Conservation (phyloP, 2,113 vertebrate genomes). For the Tetrax tetrax region DNA sequence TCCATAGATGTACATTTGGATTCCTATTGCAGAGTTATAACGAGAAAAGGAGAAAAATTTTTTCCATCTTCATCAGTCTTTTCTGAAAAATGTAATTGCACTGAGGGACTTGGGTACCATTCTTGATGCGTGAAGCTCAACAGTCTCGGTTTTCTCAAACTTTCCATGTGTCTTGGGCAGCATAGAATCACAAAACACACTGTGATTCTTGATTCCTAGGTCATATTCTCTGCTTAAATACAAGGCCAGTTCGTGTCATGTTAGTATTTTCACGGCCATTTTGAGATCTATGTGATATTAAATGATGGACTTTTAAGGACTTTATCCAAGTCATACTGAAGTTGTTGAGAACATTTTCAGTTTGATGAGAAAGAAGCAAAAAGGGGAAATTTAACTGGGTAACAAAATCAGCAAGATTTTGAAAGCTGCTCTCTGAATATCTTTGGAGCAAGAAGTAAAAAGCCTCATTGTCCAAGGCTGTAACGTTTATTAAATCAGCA, state of each 20-base stretch:
- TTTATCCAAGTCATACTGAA: background rate
- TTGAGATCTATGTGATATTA: background rate
- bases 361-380: background rate
- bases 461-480: background rate
- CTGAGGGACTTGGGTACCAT: background rate
- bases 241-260: background rate
- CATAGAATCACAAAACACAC: background rate
- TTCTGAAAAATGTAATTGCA: background rate
- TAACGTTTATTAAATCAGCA: background rate
- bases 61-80: background rate
- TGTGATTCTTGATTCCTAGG: background rate
- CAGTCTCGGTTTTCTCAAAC: background rate
- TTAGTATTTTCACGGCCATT: background rate
- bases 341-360: background rate
- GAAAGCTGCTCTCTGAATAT: background rate
- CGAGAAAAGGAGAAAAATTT: background rate
- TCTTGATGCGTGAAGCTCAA: background rate
- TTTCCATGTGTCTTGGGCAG: background rate
- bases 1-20: background rate
- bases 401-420: background rate
- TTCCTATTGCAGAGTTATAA: background rate
- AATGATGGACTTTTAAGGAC: background rate
- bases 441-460: conserved; percentile 39
- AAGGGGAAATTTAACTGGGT: background rate
- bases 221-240: background rate